A percentile compares a stretch with the other conserved stretches of the same genome.
Evolutionary conservation across 2,888 invertebrate species (phyloP).

Genomic region (Autographa pulchrina): DNA sequence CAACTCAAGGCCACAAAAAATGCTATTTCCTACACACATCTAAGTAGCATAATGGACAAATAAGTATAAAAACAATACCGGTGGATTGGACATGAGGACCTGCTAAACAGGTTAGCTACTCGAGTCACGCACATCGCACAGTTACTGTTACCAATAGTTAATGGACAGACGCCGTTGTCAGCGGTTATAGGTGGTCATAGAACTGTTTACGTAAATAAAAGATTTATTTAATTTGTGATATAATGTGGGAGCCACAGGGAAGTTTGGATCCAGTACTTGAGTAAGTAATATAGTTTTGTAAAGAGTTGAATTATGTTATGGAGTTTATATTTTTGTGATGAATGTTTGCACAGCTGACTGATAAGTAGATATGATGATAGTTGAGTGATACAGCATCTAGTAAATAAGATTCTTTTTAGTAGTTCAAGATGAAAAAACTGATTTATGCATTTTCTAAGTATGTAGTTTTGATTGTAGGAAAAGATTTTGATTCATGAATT

Average conservation of each 20-base stretch:
- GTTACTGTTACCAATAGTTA: neutral
- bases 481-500: neutral
- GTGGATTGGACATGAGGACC: constrained; percentile 17
- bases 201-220: constrained; percentile 15
- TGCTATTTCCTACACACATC: neutral
- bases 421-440: too few species aligned
- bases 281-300: constrained; percentile 64
- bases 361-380: neutral
- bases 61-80: neutral
- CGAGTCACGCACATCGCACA: neutral
- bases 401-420: too few species aligned
- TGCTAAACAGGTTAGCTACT: constrained; percentile 28
- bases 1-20: neutral
- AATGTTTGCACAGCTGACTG: neutral
- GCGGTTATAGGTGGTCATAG: neutral
- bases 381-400: too few species aligned
- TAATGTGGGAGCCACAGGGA: constrained; percentile 68
- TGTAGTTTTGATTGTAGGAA: neutral
- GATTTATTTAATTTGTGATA: constrained; percentile 27
- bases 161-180: neutral
- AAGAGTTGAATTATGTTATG: neutral
- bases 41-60: neutral
- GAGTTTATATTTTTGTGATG: neutral
- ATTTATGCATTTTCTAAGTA: neutral
- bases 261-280: constrained; percentile 63